Conservation (phyloP, 2,888 invertebrate species). For the Mellilla xanthometata region DNA sequence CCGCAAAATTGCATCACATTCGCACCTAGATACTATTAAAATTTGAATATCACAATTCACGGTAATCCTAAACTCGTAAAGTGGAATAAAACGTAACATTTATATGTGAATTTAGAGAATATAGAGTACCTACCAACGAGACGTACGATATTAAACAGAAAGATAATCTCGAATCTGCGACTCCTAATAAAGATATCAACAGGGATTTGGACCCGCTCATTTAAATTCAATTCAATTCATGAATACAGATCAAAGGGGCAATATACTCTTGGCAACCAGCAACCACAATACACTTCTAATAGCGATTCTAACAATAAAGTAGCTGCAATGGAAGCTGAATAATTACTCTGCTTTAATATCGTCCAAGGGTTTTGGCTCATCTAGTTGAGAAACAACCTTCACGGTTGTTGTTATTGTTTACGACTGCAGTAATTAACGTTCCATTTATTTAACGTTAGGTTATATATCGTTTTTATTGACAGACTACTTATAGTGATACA, state of each 20-base stretch:
- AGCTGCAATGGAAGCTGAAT: constrained; percentile 37
- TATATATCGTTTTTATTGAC: no score
- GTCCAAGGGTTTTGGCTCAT: constrained; percentile 36
- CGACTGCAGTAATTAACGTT: constrained; percentile 42
- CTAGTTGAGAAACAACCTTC: constrained; percentile 44
- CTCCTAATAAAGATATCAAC: constrained; percentile 59
- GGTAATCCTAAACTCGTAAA: constrained; percentile 15
- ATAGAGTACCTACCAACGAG: constrained; percentile 2
- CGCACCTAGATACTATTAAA: constrained; percentile 5
- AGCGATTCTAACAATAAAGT: constrained; percentile 47
- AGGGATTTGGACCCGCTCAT: constrained; percentile 46
- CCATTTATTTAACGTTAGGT: constrained; percentile 42
- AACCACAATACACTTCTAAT: constrained; percentile 35
- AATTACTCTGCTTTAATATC: constrained; percentile 46
- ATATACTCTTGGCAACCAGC: constrained; percentile 49
- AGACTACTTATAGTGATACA: no score
- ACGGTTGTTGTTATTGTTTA: constrained; percentile 49
- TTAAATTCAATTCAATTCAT: constrained; percentile 54
- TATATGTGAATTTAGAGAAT: constrained; percentile 18
- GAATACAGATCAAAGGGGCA: constrained; percentile 63
- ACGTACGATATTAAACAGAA: neutral
- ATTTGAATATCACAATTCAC: constrained; percentile 16
- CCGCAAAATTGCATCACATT: constrained; percentile 10
- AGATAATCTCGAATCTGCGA: constrained; percentile 24
- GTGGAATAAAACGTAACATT: constrained; percentile 16